Conservation (phyloP, 2,797 vertebrate species). For the Urocyon cinereoargenteus region DNA sequence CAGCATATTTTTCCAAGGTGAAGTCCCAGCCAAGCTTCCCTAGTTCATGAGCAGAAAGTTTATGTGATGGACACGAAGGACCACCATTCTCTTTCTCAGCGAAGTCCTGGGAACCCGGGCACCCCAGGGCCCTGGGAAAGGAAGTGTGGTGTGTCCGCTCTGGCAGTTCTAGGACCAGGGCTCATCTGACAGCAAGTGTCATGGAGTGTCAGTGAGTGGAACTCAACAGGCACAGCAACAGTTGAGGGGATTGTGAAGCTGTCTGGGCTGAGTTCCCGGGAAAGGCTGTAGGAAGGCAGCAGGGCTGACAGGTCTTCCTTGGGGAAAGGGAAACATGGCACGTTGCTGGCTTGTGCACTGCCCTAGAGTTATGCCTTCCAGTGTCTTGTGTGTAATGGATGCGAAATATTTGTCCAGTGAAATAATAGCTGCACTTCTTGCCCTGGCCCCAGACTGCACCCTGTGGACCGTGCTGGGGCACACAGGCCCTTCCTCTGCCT, state of each 20-base stretch:
- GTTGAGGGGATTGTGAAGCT: background rate
- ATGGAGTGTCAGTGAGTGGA: background rate
- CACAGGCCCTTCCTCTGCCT: background rate
- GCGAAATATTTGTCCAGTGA: accelerated
- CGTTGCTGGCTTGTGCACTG: background rate
- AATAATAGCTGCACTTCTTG: background rate
- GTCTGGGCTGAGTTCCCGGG: background rate
- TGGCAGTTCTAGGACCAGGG: background rate
- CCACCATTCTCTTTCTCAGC: background rate
- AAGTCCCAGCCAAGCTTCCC: background rate
- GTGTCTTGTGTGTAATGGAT: accelerated
- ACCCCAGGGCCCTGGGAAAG: background rate
- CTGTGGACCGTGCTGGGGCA: background rate
- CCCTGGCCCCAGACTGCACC: accelerated
- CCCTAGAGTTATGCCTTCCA: background rate
- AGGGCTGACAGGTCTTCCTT: background rate
- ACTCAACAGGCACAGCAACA: too few species aligned
- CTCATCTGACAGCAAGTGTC: background rate
- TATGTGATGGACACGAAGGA: background rate
- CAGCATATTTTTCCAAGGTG: background rate
- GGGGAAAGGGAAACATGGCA: background rate
- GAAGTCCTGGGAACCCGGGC: background rate
- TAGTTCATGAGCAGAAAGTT: background rate
- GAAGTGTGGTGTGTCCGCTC: too few species aligned
- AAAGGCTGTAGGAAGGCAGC: background rate